Evolutionary conservation across 2,888 invertebrate genomes (phyloP), one percentile per base, ranked within the genome.

Genomic region (Yponomeuta plumbellus): DNA sequence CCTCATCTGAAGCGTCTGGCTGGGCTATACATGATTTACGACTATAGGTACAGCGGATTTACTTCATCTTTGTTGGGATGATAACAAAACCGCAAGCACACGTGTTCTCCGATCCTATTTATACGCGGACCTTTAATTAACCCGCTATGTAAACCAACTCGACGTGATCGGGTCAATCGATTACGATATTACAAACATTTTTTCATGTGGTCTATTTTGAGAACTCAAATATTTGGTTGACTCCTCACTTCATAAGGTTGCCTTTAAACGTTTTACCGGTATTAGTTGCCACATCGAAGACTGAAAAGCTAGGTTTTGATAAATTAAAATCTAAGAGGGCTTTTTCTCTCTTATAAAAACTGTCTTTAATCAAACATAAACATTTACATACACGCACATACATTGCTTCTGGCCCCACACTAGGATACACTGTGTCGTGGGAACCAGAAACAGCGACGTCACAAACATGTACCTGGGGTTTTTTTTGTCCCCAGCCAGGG

Each of bases 151-250:
- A 84, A 85, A 82, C 80, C 69, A 70, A 71, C 69, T 73, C 70
- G 80, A 79, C 83, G 79, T 80, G 84, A 86, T 84, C 80, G 76
- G 84, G 84, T 83, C 86, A 80, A 85, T 86, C 79, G 78, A 76
- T 80, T 72, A 75, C 77, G 77, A 81, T 84, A 68, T 69, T 69
- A 67, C 77, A 77, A 78, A 80, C 79, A 80, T 78, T 77, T 67
- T 81, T 80, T 80, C 80, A 77, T 80, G 78, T 76, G 80, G 83
- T 79, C 77, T 80, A 79, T 78, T 77, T 79, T 75, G 74, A 80
- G 77, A 81, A 77, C 79, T 80, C 77, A 73, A 75, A 74, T 71
- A 72, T 52, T 52, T 52, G 44, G 44, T 52, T 4, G 44, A 52
- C 10, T 52, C 71, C 69, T 40, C 67, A 66, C 59, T 68, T 70